Evolutionary conservation across 2,888 invertebrate genomes (phyloP).

Genomic region (Laothoe populi): DNA sequence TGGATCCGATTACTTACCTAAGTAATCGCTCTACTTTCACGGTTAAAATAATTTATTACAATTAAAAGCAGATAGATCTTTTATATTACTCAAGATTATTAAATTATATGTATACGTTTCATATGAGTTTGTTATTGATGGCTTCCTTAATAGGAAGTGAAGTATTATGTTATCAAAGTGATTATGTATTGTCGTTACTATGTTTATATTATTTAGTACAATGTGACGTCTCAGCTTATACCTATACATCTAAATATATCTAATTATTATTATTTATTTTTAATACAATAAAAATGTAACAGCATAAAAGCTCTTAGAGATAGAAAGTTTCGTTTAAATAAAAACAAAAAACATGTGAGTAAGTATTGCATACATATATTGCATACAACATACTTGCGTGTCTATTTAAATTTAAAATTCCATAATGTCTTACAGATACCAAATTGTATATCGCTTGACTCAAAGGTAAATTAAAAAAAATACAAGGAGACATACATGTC

Average conservation of each 20-base stretch:
- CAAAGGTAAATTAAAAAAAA: constrained; percentile 4
- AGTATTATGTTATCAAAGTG: not conserved
- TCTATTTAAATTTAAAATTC: too few relatives aligned
- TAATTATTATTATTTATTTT: too few relatives aligned
- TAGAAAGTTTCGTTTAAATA: too few relatives aligned
- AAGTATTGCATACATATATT: too few relatives aligned
- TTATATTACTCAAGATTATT: constrained; percentile 10
- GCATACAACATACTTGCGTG: too few relatives aligned
- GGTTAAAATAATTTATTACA: constrained; percentile 27
- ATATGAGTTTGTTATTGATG: constrained; percentile 12
- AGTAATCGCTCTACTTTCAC: constrained; percentile 29
- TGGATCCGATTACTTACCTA: constrained; percentile 23
- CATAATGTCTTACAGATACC: too few relatives aligned
- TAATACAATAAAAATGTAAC: too few relatives aligned
- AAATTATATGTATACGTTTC: constrained; percentile 11
- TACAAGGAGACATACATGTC: not conserved
- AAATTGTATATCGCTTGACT: not conserved
- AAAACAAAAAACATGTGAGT: too few relatives aligned
- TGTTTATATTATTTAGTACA: too few relatives aligned
- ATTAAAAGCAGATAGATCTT: constrained; percentile 23
- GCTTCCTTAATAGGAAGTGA: not conserved
- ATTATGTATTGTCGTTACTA: not conserved
- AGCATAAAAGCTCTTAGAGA: too few relatives aligned
- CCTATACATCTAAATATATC: too few relatives aligned
- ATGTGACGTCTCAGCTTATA: too few relatives aligned